phyloP scores from a whole-genome alignment of 1,140 invertebrate species.

The Trachelipus rathkii region DNA sequence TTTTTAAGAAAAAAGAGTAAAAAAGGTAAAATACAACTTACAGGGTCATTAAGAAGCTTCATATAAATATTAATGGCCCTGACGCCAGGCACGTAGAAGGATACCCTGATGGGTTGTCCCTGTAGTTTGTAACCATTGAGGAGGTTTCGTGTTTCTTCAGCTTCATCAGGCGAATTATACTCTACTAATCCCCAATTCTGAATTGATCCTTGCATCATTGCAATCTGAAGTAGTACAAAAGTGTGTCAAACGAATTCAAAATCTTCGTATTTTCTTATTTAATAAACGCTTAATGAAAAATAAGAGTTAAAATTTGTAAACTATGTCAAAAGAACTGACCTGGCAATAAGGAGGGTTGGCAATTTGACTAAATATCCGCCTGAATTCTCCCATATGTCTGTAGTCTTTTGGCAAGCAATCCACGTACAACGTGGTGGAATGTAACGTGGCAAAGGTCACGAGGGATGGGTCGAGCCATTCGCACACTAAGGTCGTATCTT shows the following conservation, averaged over 20 bases:
- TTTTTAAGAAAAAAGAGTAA: too few relatives aligned
- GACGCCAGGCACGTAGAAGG: constrained; percentile 60
- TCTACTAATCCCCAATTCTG: constrained; percentile 60
- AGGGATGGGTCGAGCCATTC: constrained; percentile 56
- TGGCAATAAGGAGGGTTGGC: constrained; percentile 60
- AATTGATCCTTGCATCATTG: constrained; percentile 57
- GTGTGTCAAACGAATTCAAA: too few relatives aligned
- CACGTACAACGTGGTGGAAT: constrained; percentile 38
- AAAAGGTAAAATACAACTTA: constrained; percentile 31
- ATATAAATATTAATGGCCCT: constrained; percentile 58
- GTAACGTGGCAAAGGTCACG: constrained; percentile 53
- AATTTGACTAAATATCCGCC: constrained; percentile 56
- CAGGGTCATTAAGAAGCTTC: constrained; percentile 54
- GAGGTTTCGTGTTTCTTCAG: constrained; percentile 54
- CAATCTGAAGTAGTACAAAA: constrained; percentile 52
- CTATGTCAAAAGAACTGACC: too few relatives aligned
- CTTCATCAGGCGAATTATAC: constrained; percentile 55
- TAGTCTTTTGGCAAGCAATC: constrained; percentile 56
- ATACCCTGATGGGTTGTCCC: constrained; percentile 53
- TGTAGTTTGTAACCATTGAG: constrained; percentile 53
- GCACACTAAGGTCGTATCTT: constrained; percentile 53
- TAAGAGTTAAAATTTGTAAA: too few relatives aligned
- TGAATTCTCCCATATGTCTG: constrained; percentile 56
- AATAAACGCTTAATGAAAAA: too few relatives aligned
- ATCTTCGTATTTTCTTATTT: too few relatives aligned